Base-by-base conservation (phyloP, 2,797 vertebrate genomes). In the Brotula barbata region DNA sequence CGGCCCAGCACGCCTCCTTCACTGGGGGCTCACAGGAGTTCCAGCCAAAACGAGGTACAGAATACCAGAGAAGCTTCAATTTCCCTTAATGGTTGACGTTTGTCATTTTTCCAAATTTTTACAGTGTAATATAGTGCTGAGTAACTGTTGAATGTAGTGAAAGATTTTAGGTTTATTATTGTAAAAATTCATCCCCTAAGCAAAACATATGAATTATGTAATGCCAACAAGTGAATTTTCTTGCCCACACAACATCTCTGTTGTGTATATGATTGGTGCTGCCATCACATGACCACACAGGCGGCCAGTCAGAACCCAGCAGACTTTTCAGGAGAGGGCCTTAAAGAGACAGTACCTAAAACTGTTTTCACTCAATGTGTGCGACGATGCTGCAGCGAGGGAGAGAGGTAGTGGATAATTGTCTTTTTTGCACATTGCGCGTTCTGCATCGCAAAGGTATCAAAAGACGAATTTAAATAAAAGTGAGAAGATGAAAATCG, bases 31-130 rank as follows among this genome's bases (percentile, higher is more conserved):
- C 93, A 1, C 94, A 94, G 87, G 94, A 96, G 22, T 77, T 93
- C 15, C 94, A 94, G 73, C 92, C 94, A 66, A 97, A 96, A 83
- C 90, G 93, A 93, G 94, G 95, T 97, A 85, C 52, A 11, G n/a
- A 1, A 31, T 1, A 6, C 25, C 14, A 21, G 7, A 23, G 12
- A 13, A 2, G 15, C 5, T 7, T 12, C 8, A 11, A 46, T 17
- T n/a, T 33, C 10, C 25, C 7, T 28, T 4, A 28, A 28, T 4
- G 25, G 25, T 4, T 28, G 25, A 3, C 7, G 3, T 28, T 28
- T 28, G 25, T 28, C 7, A 28, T 28, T 39, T 39, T 5, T 39
- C 1, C 6, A 28, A 28, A 28, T 28, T 33, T 33, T 33, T 33
- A 33, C 11, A 33, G 5, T 7, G 31, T 33, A 6, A 33, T 33